Conservation (phyloP, 2,888 invertebrate genomes). For the Oligia latruncula region DNA sequence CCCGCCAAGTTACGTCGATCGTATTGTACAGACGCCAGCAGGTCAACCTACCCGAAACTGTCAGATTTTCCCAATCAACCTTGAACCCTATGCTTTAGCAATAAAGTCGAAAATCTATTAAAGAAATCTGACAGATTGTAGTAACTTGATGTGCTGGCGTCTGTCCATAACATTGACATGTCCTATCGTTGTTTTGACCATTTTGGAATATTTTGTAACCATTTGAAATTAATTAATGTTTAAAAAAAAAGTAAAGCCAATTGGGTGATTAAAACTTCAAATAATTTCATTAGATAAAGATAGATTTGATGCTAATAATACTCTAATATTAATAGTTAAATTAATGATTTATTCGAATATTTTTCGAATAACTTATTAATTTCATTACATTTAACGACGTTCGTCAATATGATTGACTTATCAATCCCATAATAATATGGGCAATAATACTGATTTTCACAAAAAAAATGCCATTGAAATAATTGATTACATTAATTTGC, state of each 20-base stretch:
- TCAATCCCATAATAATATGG: conserved; percentile 28
- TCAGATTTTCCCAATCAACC: too few relatives aligned
- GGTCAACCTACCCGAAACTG: too few relatives aligned
- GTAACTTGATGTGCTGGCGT: too few relatives aligned
- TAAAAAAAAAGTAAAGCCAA: neutral
- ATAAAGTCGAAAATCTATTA: too few relatives aligned
- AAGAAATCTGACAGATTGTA: too few relatives aligned
- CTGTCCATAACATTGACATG: neutral
- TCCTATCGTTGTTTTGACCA: neutral
- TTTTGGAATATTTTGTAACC: neutral
- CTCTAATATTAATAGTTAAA: too few relatives aligned
- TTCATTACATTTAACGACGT: conserved; percentile 8
- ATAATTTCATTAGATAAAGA: neutral
- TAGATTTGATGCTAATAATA: neutral
- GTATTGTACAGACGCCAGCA: too few relatives aligned
- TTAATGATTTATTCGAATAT: neutral
- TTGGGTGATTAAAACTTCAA: neutral
- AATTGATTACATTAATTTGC: conserved; percentile 11
- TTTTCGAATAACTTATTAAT: conserved; percentile 30
- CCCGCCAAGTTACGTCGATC: too few relatives aligned
- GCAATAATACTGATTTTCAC: neutral
- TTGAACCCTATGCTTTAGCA: too few relatives aligned
- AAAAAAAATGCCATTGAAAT: conserved; percentile 20
- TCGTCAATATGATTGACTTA: conserved; percentile 5
- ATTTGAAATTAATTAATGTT: neutral